Evolutionary conservation across 92 coral and sea anemone genomes (phyloP).

Genomic region (Galaxea fascicularis): DNA sequence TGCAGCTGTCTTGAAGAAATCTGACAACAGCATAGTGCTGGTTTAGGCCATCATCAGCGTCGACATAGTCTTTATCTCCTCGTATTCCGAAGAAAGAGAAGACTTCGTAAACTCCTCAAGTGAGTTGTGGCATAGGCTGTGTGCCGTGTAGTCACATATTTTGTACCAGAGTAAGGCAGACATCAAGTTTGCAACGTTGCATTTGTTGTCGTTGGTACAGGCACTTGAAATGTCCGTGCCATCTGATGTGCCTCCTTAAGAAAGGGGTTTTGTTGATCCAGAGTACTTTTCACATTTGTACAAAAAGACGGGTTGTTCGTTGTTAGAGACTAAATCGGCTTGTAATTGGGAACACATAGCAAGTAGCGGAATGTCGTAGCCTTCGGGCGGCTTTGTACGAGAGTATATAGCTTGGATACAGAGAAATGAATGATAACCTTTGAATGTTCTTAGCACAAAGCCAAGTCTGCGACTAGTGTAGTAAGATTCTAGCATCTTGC

Average conservation of each 20-base stretch:
- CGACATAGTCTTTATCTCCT: slow-evolving; percentile 1
- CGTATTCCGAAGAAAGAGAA: not conserved
- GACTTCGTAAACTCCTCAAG: not conserved
- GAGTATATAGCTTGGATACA: slow-evolving; percentile 34
- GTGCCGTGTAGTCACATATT: slow-evolving; percentile 35
- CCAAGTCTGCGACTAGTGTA: slow-evolving; percentile 30
- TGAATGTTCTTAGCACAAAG: slow-evolving; percentile 4
- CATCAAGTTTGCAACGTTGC: slow-evolving; percentile 47
- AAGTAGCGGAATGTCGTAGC: slow-evolving; percentile 30
- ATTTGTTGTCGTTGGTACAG: slow-evolving; percentile 33
- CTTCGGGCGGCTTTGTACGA: not conserved
- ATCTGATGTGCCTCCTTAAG: slow-evolving; percentile 18
- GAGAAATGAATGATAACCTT: slow-evolving; percentile 39
- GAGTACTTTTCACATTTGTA: slow-evolving; percentile 4
- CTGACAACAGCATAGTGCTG: slow-evolving; percentile 39
- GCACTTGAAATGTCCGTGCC: slow-evolving; percentile 37
- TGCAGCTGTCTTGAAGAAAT: slow-evolving; percentile 37
- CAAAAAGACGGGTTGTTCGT: not conserved
- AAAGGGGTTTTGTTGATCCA: slow-evolving; percentile 6
- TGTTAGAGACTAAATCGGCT: not conserved
- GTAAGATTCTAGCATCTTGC: not conserved
- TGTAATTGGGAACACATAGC: slow-evolving; percentile 24
- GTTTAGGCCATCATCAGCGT: slow-evolving; percentile 22
- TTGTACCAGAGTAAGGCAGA: slow-evolving; percentile 60
- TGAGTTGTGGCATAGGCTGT: slow-evolving; percentile 39